Evolutionary conservation across 2,888 invertebrate genomes (phyloP).

Genomic region (Malthinus seriepunctatus): DNA sequence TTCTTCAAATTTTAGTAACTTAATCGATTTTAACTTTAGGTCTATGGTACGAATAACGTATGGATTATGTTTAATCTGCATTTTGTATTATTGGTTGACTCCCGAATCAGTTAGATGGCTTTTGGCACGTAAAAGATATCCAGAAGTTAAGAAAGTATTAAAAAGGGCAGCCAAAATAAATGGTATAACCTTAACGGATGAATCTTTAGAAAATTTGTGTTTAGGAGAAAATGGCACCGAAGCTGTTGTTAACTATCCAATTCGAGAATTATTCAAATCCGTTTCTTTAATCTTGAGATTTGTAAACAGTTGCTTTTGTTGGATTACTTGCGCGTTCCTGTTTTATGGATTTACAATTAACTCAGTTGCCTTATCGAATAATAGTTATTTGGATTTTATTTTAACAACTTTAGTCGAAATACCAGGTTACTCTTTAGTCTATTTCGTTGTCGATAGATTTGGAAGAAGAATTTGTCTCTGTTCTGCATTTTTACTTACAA

Average conservation of each 20-base stretch:
- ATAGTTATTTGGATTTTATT: slow-evolving; percentile 78
- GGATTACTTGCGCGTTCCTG: slow-evolving; percentile 78
- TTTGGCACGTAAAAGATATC: slow-evolving; percentile 61
- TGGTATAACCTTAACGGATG: slow-evolving; percentile 48
- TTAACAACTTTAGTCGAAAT: slow-evolving; percentile 70
- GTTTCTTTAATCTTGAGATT: slow-evolving; percentile 57
- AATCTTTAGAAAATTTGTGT: slow-evolving; percentile 43
- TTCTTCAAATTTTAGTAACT: neutral
- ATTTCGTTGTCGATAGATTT: slow-evolving; percentile 64
- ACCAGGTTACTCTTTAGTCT: slow-evolving; percentile 70
- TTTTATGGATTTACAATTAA: slow-evolving; percentile 82
- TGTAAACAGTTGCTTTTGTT: slow-evolving; percentile 73
- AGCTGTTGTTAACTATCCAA: neutral
- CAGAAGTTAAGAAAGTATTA: slow-evolving; percentile 62
- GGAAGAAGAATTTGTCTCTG: slow-evolving; percentile 68
- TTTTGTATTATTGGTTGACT: slow-evolving; percentile 65
- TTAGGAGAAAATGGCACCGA: neutral
- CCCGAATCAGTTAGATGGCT: slow-evolving; percentile 81
- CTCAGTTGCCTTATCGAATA: slow-evolving; percentile 73
- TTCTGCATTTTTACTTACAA: slow-evolving; percentile 65
- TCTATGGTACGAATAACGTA: slow-evolving; percentile 58
- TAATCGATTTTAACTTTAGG: slow-evolving; percentile 34
- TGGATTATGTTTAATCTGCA: slow-evolving; percentile 57
- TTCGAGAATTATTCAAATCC: neutral
- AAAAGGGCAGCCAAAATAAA: slow-evolving; percentile 67